Conservation (phyloP, 2,888 invertebrate genomes). For the Epinotia brunnichana region DNA sequence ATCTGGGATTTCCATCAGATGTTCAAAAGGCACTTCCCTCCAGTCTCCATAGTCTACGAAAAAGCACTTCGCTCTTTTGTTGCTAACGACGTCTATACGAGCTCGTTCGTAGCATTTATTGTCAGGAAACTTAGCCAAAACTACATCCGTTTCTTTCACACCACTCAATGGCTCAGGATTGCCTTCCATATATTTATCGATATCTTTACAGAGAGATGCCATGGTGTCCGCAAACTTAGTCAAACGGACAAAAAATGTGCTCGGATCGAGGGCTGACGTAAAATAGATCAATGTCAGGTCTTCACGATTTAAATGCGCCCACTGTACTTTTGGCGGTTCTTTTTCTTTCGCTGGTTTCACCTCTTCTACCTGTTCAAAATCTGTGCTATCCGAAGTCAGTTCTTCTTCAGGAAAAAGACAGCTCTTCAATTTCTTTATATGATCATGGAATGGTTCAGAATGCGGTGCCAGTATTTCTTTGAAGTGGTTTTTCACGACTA, state of each 20-base stretch:
- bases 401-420: conserved; percentile 52
- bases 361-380: conserved; percentile 48
- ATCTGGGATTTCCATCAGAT: conserved; percentile 78
- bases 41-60: conserved; percentile 87
- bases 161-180: conserved; percentile 53
- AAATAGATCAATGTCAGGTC: conserved; percentile 72
- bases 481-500: conserved; percentile 82
- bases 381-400: conserved; percentile 49
- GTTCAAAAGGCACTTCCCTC: conserved; percentile 64
- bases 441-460: conserved; percentile 72
- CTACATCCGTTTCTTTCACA: conserved; percentile 70
- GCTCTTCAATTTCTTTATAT: conserved; percentile 73
- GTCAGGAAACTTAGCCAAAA: conserved; percentile 78
- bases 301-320: conserved; percentile 79
- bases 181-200: conserved; percentile 63
- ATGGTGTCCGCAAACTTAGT: conserved; percentile 75
- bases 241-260: conserved; percentile 78
- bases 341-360: conserved; percentile 50
- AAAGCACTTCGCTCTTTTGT: conserved; percentile 80
- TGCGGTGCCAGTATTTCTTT: conserved; percentile 78
- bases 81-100: conserved; percentile 65
- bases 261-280: conserved; percentile 71
- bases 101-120: conserved; percentile 75
- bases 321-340: conserved; percentile 55
- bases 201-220: conserved; percentile 67